A percentile compares a stretch with the other conserved stretches of the same genome.
Evolutionary conservation across 1,140 invertebrate genomes (phyloP).

Genomic region (Macrocentrus cingulum): DNA sequence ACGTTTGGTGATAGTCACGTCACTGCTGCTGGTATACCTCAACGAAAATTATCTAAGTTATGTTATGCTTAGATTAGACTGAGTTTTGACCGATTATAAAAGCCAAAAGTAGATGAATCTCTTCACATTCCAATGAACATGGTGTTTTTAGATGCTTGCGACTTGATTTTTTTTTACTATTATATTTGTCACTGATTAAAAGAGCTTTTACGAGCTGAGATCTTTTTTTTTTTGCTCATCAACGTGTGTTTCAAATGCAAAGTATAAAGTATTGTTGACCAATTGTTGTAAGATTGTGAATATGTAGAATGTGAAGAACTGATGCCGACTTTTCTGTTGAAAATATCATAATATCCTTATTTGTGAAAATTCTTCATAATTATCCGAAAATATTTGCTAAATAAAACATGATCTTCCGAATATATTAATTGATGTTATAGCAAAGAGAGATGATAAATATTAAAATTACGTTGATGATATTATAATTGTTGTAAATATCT

Average conservation of each 20-base stretch:
- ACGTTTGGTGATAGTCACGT: background rate
- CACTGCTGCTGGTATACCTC: conserved; percentile 1
- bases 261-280: conserved; percentile 26
- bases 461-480: too few species aligned
- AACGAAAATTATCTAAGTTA: conserved; percentile 13
- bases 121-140: background rate
- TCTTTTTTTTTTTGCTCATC: background rate
- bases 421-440: too few species aligned
- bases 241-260: conserved; percentile 6
- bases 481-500: conserved; percentile 13
- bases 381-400: too few species aligned
- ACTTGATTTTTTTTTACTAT: too few species aligned
- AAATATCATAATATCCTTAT: too few species aligned
- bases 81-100: background rate
- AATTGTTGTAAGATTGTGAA: conserved; percentile 17
- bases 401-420: too few species aligned
- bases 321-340: background rate
- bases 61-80: background rate
- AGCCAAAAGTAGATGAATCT: background rate
- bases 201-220: too few species aligned
- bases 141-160: too few species aligned
- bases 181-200: too few species aligned
- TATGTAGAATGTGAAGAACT: background rate
- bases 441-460: too few species aligned
- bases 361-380: too few species aligned